These are phyloP conservation scores for Bibio marci DNA, from an alignment of 2,888 invertebrate species.

Conservation along the genomic window DNA sequence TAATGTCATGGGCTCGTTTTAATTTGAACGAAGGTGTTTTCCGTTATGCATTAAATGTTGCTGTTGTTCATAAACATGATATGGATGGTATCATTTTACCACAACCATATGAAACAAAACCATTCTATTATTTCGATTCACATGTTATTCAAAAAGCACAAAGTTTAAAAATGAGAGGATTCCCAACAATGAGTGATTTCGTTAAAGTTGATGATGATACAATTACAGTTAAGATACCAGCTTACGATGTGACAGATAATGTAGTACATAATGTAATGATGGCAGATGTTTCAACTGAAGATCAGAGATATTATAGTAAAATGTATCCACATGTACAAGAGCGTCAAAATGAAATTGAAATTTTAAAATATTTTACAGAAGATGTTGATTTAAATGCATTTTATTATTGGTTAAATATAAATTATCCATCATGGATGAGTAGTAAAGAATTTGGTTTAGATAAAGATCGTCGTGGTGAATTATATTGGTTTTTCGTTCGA, in stretches of 20 bases:
- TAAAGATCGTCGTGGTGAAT: conserved; percentile 28
- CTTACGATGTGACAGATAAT: too few relatives aligned
- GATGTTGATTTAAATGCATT: conserved; percentile 59
- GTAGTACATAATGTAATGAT: too few relatives aligned
- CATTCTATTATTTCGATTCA: conserved; percentile 56
- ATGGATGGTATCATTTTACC: conserved; percentile 49
- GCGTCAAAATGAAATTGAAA: conserved; percentile 32
- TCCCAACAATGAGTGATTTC: background rate
- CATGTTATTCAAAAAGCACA: conserved; percentile 51
- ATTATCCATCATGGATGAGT: conserved; percentile 53
- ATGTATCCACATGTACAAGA: too few relatives aligned
- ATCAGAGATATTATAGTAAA: too few relatives aligned
- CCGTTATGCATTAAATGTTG: conserved; percentile 47
- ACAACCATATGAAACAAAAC: conserved; percentile 59
- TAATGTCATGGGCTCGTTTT: conserved; percentile 41
- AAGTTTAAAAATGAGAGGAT: conserved; percentile 35
- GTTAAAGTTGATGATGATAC: background rate
- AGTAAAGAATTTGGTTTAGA: conserved; percentile 26
- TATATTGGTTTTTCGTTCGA: conserved; percentile 31
- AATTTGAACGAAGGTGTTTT: conserved; percentile 58
- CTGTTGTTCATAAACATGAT: conserved; percentile 49
- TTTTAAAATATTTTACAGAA: conserved; percentile 53
- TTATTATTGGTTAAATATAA: conserved; percentile 48
- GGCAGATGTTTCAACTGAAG: too few relatives aligned
- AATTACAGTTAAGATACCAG: conserved; percentile 17